Base-by-base conservation (phyloP, 2,113 vertebrate species). In the Chascanopsetta lugubris region DNA sequence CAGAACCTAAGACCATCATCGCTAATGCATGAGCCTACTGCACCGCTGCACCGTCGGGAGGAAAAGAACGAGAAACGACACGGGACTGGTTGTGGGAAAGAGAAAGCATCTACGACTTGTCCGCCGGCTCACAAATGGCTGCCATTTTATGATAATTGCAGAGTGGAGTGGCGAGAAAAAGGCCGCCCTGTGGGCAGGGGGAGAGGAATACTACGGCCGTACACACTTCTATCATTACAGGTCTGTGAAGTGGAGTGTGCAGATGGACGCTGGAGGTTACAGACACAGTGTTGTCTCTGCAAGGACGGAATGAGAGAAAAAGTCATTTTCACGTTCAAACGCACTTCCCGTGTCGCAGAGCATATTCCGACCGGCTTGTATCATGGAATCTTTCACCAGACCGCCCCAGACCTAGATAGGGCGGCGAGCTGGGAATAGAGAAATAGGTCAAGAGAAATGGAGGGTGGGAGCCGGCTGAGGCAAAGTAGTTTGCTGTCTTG, bases 401-500 rank as follows among this genome's bases (percentile, higher is more conserved):
- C 63, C 78, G 78, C 75, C 70, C 68, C 74, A 86, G 85, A 87
- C 85, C 85, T 79, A 89, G 47, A 86, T 86, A 80, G 77, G 77
- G 27, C 67, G 60, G 78, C 32, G 76, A 84, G 58, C 32, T 58
- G 86, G 84, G 77, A 84, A 85, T 79, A 67, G 73, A 87, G 71
- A 89, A 90, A 79, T 87, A 71, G 89, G 86, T 84, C 84, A 89
- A 55, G 64, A 80, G 65, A 88, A 83, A 85, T 63, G 63, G 61
- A 76, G 79, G 71, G 60, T 57, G 56, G 75, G 75, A 83, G 75
- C 55, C 36, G 61, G 38, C 45, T 59, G 36, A 68, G 77, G 10
- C 45, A 62, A 61, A 65, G 61, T 34, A 17, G 47, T 69, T 62
- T 18, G 8, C 36, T 64, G 47, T 6, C 43, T 43, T 58, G n/a